Percentiles rank a stretch among this genome's conserved stretches.
phyloP scores from a whole-genome alignment of 1,140 invertebrate species.

The Apis dorsata region DNA sequence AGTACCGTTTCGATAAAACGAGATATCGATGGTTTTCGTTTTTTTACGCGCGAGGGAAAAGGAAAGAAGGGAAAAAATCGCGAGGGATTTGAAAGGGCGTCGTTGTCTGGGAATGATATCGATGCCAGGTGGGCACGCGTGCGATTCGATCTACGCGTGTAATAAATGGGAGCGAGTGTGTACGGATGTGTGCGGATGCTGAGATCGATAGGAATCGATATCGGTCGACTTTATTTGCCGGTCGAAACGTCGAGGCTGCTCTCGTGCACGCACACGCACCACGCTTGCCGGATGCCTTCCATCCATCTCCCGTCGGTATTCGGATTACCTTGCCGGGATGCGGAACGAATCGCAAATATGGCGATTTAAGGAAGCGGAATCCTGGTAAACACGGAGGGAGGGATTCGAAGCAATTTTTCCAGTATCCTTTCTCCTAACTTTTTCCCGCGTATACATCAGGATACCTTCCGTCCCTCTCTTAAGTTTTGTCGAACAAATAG shows the following conservation, averaged over 20 bases:
- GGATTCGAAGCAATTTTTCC: too few species aligned
- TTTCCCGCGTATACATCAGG: too few species aligned
- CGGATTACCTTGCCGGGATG: constrained; percentile 17
- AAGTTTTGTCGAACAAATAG: background rate
- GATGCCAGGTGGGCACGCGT: background rate
- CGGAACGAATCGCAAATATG: constrained; percentile 18
- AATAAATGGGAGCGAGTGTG: constrained; percentile 3
- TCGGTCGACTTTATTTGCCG: constrained; percentile 29
- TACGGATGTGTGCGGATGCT: constrained; percentile 2
- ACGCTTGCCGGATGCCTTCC: background rate
- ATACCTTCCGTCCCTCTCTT: background rate
- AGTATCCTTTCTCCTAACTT: too few species aligned
- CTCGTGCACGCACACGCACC: constrained; percentile 1
- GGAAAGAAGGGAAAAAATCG: too few species aligned
- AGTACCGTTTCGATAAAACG: constrained; percentile 1
- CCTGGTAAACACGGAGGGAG: background rate
- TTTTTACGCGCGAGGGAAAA: too few species aligned
- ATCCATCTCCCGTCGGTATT: constrained; percentile 20
- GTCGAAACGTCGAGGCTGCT: background rate
- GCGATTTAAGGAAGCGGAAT: background rate
- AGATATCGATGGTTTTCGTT: too few species aligned
- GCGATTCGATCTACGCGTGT: constrained; percentile 10
- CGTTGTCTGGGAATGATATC: too few species aligned
- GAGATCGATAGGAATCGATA: constrained; percentile 52
- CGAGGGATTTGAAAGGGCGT: too few species aligned